phyloP scores from a whole-genome alignment of 1,140 invertebrate species.

The Agraylea sexmaculata region DNA sequence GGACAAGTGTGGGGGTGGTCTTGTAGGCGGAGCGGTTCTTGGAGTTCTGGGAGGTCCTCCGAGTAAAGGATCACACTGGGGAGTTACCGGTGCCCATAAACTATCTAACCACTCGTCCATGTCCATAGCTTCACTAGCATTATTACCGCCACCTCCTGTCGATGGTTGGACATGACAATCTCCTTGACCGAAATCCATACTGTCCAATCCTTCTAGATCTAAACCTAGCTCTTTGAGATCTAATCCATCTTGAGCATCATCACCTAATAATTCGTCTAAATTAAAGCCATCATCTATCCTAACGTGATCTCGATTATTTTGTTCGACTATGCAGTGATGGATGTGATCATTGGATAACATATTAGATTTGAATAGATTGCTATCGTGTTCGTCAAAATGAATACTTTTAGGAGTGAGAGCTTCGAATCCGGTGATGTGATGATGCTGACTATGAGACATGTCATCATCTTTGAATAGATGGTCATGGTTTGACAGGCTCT shows the following conservation, averaged over 20 bases:
- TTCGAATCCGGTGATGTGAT: constrained; percentile 11
- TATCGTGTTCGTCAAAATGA: constrained; percentile 9
- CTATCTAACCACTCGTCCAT: constrained; percentile 32
- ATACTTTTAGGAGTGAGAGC: constrained; percentile 10
- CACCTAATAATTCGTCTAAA: constrained; percentile 16
- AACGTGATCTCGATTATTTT: constrained; percentile 9
- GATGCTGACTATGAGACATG: constrained; percentile 15
- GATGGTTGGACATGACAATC: constrained; percentile 12
- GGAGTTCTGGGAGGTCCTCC: constrained; percentile 30
- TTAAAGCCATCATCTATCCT: constrained; percentile 19
- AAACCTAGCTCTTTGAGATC: constrained; percentile 33
- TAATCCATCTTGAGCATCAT: constrained; percentile 27
- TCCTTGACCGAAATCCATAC: constrained; percentile 17
- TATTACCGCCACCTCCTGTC: constrained; percentile 28
- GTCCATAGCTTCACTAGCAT: constrained; percentile 34
- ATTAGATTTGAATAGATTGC: constrained; percentile 16
- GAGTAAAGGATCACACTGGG: constrained; percentile 36
- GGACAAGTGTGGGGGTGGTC: constrained; percentile 32
- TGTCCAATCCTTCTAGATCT: constrained; percentile 26
- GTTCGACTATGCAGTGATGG: constrained; percentile 6
- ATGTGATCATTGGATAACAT: constrained; percentile 12
- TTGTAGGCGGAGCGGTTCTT: constrained; percentile 29
- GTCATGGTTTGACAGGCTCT: constrained; percentile 1
- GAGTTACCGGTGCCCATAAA: constrained; percentile 31
- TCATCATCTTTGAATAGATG: constrained; percentile 29